Base-by-base conservation (phyloP, 2,888 invertebrate genomes). In the Calliopum simillimum region DNA sequence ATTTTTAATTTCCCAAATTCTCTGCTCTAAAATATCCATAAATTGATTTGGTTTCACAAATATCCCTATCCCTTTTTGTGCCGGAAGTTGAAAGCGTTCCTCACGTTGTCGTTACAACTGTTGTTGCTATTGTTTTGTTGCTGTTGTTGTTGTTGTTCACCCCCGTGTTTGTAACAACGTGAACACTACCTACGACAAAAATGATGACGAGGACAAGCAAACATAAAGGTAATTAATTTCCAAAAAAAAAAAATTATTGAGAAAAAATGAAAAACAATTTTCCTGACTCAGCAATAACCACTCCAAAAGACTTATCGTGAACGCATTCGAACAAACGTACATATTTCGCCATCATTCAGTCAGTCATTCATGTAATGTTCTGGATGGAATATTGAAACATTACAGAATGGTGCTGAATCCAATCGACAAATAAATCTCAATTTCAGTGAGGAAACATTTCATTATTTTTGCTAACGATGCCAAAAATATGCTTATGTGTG, bases 391-490 rank as follows among this genome's bases (percentile, higher is more conserved):
- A 33, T 33, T 33, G 33, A 33, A 33, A 33, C 33, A 33, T 5
- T 33, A 33, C 33, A 8, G 33, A 33, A 33, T 33, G 33, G 33
- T 44, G 19, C n/a, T 19, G 51, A 51, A 33, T 41, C 51, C 12
- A 23, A 41, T 16, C 47, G 41, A 4, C 16, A 49, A 63, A 72
- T 72, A 69, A 69, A 72, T 72, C 67, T 67, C 62, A 56, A 69
- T 69, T 62, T 62, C 69, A 63, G 62, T 69, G 67, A 65, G 53
- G 66, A 63, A 67, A 63, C 67, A 69, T 63, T 59, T 72, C 21
- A 61, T 61, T 61, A 43, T 46, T 44, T 46, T 13, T 46, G 46
- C 25, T 23, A 21, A 65, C 55, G 65, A 53, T n/a, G 33, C 21
- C 43, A 41, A 11, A 51, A 13, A 13, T 59, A 11, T n/a, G 41